A percentile compares a stretch with the other conserved stretches of the same genome.
phyloP scores from a whole-genome alignment of 1,140 invertebrate genomes.

The Drosophila micromelanica region DNA sequence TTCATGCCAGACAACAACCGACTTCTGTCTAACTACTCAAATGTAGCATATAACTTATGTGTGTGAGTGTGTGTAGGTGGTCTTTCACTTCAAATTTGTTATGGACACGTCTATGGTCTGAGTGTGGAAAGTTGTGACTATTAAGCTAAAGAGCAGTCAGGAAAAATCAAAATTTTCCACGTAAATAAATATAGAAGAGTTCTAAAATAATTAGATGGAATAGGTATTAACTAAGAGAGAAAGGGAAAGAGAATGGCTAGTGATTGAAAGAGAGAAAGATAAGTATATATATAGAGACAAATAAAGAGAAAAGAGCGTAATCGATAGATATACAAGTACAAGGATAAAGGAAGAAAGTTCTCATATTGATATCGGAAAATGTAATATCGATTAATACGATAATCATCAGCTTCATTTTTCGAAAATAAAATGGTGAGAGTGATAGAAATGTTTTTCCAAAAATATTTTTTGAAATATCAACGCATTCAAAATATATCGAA shows the following conservation, averaged over 20 bases:
- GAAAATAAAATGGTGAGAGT: too few relatives aligned
- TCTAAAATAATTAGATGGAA: neutral
- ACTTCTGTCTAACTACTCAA: conserved; percentile 21
- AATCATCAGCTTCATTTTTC: too few relatives aligned
- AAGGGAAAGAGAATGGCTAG: neutral
- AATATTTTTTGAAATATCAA: too few relatives aligned
- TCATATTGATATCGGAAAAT: too few relatives aligned
- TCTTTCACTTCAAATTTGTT: conserved; percentile 40
- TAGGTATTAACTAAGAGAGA: neutral
- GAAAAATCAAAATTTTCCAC: too few relatives aligned
- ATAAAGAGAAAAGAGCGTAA: neutral
- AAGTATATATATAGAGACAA: neutral
- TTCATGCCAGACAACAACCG: conserved; percentile 25
- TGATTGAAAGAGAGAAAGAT: too few relatives aligned
- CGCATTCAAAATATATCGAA: too few relatives aligned
- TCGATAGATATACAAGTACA: too few relatives aligned
- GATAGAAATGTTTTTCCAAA: too few relatives aligned
- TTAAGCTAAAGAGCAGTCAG: neutral
- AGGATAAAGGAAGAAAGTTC: too few relatives aligned
- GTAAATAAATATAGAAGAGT: neutral
- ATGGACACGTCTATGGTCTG: conserved; percentile 14
- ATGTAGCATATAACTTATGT: neutral
- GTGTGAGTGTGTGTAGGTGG: conserved; percentile 15
- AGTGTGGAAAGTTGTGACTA: conserved; percentile 10
- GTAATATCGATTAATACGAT: too few relatives aligned